A percentile compares a stretch with the other conserved stretches of the same genome.
These are phyloP conservation scores for Eurytoma adleriae DNA, from an alignment of 2,888 invertebrate genomes.

Conservation along the genomic window DNA sequence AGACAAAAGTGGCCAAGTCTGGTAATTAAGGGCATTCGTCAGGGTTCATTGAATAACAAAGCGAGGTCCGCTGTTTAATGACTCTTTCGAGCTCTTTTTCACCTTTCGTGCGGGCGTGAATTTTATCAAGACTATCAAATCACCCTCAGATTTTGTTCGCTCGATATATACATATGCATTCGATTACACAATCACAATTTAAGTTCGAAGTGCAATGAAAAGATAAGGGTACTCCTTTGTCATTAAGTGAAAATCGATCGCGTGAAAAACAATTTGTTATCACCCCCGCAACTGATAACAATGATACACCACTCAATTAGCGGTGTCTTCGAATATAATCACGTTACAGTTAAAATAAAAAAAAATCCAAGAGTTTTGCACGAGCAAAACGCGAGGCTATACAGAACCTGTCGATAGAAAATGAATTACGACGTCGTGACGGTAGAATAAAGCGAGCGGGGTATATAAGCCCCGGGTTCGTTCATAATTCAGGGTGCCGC, in stretches of 20 bases:
- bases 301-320: background rate
- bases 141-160: too few species aligned
- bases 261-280: background rate
- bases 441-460: too few species aligned
- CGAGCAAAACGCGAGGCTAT: too few species aligned
- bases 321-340: too few species aligned
- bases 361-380: too few species aligned
- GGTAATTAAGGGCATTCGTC: constrained; percentile 29
- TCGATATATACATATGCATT: too few species aligned
- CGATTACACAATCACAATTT: background rate
- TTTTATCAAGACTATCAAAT: background rate
- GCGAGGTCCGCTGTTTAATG: background rate
- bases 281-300: background rate
- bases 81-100: background rate
- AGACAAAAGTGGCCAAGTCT: background rate
- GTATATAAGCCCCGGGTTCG: too few species aligned
- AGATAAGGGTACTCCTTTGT: background rate
- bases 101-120: background rate
- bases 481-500: too few species aligned
- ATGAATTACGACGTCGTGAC: too few species aligned
- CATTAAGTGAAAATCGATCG: background rate
- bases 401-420: too few species aligned
- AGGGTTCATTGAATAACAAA: constrained; percentile 15
- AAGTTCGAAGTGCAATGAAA: background rate
- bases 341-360: too few species aligned